Base-by-base conservation (phyloP, 2,888 invertebrate species). In the Cryptus armator region DNA sequence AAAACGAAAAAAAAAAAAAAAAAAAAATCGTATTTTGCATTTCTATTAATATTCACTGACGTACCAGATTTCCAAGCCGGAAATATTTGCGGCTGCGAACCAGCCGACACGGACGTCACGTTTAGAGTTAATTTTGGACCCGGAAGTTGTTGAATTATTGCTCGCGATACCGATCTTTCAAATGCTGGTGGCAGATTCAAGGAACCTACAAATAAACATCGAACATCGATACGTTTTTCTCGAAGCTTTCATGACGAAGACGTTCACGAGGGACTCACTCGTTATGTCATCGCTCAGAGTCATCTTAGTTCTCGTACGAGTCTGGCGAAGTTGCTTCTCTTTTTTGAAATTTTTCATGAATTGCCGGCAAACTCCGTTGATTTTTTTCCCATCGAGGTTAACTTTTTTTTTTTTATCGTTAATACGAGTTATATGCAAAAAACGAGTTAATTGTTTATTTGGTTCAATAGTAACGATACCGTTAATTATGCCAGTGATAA, bases 331-430 rank as follows among this genome's bases (percentile, higher is more conserved):
- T 9, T 95, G 93, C 62, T 95, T 95, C 46, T 95, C 95, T 71
- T 94, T 94, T 89, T 96, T 96, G 84, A 97, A 96, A 78, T 95
- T 94, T 91, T 95, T 95, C 59, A 97, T 94, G 90, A 97, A 97
- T 0, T 93, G 93, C 90, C 96, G 95, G 0, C 95, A 96, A 0
- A 94, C 93, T 51, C 95, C 95, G 51, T 95, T 95, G 32, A 97
- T 95, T 3, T 92, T 91, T 89, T 95, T 95, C 0, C 95, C 95
- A 91, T 97, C 96, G 53, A 97, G 90, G 14, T 94, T 93, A 67
- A 94, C 97, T 97, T 91, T 79, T 70, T 91, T 79, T 70, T 14
- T 29, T 67, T 84, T 68, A 10, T 37, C 77, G 12, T 46, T 43
- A 77, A 75, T 48, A 46, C 16, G 51, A 46, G 67, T 70, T 56